phyloP scores from a whole-genome alignment of 2,888 invertebrate species.

The Rhaphigaster nebulosa region DNA sequence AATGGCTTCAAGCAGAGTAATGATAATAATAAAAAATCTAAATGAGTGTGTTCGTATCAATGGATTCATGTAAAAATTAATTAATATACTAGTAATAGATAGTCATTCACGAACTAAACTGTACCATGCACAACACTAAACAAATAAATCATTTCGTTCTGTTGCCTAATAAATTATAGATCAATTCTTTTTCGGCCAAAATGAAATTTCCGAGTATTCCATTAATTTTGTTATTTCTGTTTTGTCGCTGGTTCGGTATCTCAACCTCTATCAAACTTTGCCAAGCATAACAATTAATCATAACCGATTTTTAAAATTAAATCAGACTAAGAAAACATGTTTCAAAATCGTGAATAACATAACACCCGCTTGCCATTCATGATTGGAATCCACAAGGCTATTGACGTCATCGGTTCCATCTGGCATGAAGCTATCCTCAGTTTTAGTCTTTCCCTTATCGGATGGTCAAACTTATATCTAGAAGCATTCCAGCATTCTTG shows the following conservation, averaged over 20 bases:
- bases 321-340: not conserved
- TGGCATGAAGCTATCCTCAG: not conserved
- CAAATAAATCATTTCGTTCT: too few relatives aligned
- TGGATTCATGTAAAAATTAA: too few relatives aligned
- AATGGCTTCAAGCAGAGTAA: not conserved
- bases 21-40: too few relatives aligned
- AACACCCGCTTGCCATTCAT: not conserved
- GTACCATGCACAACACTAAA: too few relatives aligned
- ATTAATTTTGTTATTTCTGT: too few relatives aligned
- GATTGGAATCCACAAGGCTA: conserved; percentile 32
- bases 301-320: not conserved
- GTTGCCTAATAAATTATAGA: too few relatives aligned
- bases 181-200: too few relatives aligned
- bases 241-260: too few relatives aligned
- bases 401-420: conserved; percentile 52
- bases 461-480: not conserved
- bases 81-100: too few relatives aligned
- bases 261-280: not conserved
- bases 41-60: too few relatives aligned
- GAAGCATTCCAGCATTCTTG: not conserved
- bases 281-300: not conserved
- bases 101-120: too few relatives aligned
- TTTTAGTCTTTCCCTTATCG: not conserved
- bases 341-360: not conserved
- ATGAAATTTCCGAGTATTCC: too few relatives aligned